Percentiles rank a stretch among this genome's conserved stretches.
phyloP scores from a whole-genome alignment of 2,797 vertebrate species.

The Ctenopoma multispine region DNA sequence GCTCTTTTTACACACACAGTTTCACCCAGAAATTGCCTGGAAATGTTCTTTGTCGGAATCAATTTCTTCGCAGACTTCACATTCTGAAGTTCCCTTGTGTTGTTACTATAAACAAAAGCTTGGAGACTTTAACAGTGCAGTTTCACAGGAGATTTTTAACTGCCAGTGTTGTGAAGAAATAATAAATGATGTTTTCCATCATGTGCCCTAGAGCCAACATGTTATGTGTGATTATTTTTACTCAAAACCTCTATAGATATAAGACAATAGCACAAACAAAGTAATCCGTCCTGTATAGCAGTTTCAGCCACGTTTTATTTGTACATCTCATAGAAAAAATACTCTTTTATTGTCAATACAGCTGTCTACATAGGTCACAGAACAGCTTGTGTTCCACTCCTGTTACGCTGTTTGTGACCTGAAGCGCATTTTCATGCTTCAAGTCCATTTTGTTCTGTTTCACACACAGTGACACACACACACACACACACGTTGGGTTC shows the following conservation, averaged over 20 bases:
- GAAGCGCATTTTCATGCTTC: not conserved
- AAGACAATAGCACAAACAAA: not conserved
- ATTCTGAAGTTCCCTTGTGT: not conserved
- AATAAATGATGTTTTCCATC: not conserved
- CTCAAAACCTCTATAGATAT: not conserved
- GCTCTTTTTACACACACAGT: not conserved
- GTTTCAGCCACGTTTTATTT: not conserved
- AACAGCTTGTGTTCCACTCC: not conserved
- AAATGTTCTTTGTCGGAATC: not conserved
- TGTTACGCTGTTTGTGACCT: not conserved
- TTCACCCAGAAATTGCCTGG: not conserved
- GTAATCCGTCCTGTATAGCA: not conserved
- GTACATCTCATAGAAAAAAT: not conserved
- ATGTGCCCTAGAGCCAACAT: slow-evolving; percentile 6
- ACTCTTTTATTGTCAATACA: not conserved
- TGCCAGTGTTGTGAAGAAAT: not conserved
- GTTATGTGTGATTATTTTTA: slow-evolving; percentile 4
- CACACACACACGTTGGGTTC: not conserved
- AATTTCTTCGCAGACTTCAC: not conserved
- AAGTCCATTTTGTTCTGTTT: slow-evolving; percentile 1
- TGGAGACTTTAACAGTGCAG: not conserved
- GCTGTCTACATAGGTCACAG: not conserved
- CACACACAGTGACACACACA: not conserved
- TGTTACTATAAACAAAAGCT: slow-evolving; percentile 11
- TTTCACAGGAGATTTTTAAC: not conserved